These are phyloP conservation scores for Perca schrenkii DNA, from an alignment of 2,113 vertebrate species.

Conservation along the genomic window DNA sequence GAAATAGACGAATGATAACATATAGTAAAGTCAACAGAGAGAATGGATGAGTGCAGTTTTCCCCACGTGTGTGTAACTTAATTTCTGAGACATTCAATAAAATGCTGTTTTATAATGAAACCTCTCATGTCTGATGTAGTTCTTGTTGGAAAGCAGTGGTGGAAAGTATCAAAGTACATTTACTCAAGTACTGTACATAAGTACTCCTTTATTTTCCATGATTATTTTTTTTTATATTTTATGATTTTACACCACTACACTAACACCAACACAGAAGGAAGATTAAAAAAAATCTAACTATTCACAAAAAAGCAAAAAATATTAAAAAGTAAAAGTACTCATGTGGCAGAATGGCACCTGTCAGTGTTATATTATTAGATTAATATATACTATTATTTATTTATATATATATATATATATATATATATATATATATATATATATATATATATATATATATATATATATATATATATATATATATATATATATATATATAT, in stretches of 20 bases:
- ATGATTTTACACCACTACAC: neutral
- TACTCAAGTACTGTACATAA: neutral
- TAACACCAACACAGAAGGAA: no score
- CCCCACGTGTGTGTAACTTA: slow-evolving; percentile 37
- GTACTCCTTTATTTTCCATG: neutral
- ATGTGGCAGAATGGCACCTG: no score
- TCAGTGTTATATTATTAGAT: no score
- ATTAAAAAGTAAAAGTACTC: no score
- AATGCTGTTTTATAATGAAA: slow-evolving; percentile 50
- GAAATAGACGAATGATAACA: slow-evolving; percentile 1
- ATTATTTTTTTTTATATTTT: neutral
- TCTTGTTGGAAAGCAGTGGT: neutral
- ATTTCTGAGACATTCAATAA: slow-evolving; percentile 59
- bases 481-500: no score
- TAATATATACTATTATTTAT: no score
- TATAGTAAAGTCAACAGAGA: slow-evolving; percentile 4
- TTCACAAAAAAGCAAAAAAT: no score
- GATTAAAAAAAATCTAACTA: no score
- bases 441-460: no score
- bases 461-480: no score
- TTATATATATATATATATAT: no score
- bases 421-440: no score
- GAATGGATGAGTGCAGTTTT: slow-evolving; percentile 17
- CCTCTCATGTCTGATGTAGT: neutral
- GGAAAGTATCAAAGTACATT: neutral